These are phyloP conservation scores for Gambusia holbrooki DNA, from an alignment of 2,113 vertebrate species.

Conservation along the genomic window DNA sequence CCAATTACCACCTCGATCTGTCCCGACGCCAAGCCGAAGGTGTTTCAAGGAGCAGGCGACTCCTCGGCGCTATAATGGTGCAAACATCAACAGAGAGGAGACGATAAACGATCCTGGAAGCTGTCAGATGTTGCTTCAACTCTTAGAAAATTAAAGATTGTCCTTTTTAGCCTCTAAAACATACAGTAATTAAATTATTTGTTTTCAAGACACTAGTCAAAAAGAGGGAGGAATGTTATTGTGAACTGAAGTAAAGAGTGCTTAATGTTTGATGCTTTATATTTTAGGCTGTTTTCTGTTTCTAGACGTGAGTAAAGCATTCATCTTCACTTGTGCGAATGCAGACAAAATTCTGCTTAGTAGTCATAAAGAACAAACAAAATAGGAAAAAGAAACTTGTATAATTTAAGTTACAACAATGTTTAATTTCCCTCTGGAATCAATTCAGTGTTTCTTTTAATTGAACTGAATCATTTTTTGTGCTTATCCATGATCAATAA, in stretches of 20 bases:
- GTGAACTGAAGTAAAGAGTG: slow-evolving; percentile 21
- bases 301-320: no score
- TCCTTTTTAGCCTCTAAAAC: slow-evolving; percentile 41
- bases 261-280: background rate
- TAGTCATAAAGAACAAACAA: background rate
- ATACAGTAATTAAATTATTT: slow-evolving; percentile 54
- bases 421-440: no score
- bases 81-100: slow-evolving; percentile 29
- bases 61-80: slow-evolving; percentile 36
- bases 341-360: background rate
- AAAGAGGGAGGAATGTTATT: slow-evolving; percentile 37
- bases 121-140: slow-evolving; percentile 16
- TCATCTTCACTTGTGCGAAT: no score
- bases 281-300: no score
- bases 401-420: no score
- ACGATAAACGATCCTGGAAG: slow-evolving; percentile 29
- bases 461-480: no score
- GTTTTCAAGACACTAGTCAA: slow-evolving; percentile 35
- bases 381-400: no score
- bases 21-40: slow-evolving; percentile 57
- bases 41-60: slow-evolving; percentile 23
- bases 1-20: slow-evolving; percentile 56
- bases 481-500: no score
- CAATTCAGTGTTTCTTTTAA: no score
- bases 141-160: slow-evolving; percentile 39